Evolutionary conservation across 2,797 vertebrate species (phyloP), one percentile per base, ranked within the genome.

Genomic region (Hoplostethus mediterraneus): DNA sequence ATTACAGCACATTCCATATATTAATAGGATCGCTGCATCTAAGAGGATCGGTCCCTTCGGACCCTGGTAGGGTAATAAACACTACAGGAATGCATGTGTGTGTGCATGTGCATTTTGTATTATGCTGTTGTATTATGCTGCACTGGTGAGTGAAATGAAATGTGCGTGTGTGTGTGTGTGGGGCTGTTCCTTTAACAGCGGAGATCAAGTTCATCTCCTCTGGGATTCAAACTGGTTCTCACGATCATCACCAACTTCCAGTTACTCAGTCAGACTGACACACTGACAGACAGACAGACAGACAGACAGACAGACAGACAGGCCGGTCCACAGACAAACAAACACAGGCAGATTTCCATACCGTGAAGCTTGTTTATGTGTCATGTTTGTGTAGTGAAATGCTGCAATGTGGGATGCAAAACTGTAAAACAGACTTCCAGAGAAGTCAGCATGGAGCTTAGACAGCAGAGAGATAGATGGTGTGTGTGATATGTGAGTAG

Each of bases 141-240:
- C 42, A 21, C 21, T 21, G 21, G 21, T 21, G 21, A 21, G 21
- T 21, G 21, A 21, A 21, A 21, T 21, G 3, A 33, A 33, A 33
- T 33, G 65, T 42, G 63, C 51, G 55, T 59, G 64, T 33, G 59
- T 54, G 57, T 36, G 38, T 63, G 53, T 58, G 67, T 63, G 62
- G 51, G 63, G 48, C 31, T 61, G 59, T 84, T 82, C 64, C 63
- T 85, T 86, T 81, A 80, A 62, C 76, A 84, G 78, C 33, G 57
- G 76, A 83, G 78, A 89, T 90, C 77, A 66, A 85, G 75, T 90
- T 87, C 56, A 75, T 74, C 74, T 76, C 89, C 77, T 79, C 58
- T 53, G 87, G 79, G 89, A 89, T 68, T 81, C 44, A 16, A 73
- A 72, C 71, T 13, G 57, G 72, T 88, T 89, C 87, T 85, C 83